Evolutionary conservation across 2,113 vertebrate species (phyloP), one percentile per base, ranked within the genome.

Genomic region (Amazona vittata): DNA sequence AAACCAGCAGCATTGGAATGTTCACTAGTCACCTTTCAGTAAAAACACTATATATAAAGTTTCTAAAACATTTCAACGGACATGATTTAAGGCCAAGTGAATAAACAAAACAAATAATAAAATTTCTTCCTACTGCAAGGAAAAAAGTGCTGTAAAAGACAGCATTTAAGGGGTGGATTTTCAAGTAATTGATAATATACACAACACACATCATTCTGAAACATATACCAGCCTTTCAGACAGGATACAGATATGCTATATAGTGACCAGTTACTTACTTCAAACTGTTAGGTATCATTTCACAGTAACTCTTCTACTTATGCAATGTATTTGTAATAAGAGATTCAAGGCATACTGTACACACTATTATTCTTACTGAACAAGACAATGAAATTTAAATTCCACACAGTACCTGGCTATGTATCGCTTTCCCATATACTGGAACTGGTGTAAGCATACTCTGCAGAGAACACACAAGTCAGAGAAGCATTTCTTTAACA

Each of bases 371-470:
- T 83, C 62, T 81, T 68, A 86, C 50, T 3, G 7, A 76, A 75
- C 12, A 49, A 87, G 60, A 59, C 50, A 68, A 44, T 2, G 14
- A 83, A 37, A 83, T 82, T 52, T 49, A 70, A 95, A 84, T 49
- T 62, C 78, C 95, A 97, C 96, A 98, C 98, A 96, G 98, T 99
- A 99, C 99, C 99, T 99, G 98, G 99, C 99, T 76, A 99, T 99
- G 94, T 99, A 99, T 97, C 99, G 97, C 80, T 99, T 99, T 35
- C 99, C 99, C 99, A 99, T 99, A 96, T 99, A 99, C 98, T 98
- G 99, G 98, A 99, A 99, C 98, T 99, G 99, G 98, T 99, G 99
- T 57, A 99, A 98, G 93, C 99, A 99, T 12, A 99, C 98, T 97
- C 99, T 99, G 98, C 13, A 93, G 93, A 95, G 79, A 96, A 96